phyloP scores from a whole-genome alignment of 2,797 vertebrate genomes.

The Fratercula arctica region DNA sequence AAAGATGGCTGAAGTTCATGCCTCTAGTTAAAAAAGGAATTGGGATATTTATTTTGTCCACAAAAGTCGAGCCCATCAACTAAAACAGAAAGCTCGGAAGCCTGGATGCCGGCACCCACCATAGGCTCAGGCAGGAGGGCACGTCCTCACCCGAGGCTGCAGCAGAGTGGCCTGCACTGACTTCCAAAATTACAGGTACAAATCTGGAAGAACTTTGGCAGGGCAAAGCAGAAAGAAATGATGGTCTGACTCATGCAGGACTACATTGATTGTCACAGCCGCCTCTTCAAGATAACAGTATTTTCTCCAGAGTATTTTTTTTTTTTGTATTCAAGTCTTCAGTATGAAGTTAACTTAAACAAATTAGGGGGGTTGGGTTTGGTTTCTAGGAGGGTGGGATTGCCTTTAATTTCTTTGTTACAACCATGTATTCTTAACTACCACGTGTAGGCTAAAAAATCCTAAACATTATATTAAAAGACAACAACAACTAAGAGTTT shows the following conservation, averaged over 20 bases:
- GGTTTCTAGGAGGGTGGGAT: not conserved
- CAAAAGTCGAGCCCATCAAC: not conserved
- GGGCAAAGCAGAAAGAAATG: not conserved
- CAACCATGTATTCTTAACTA: not conserved
- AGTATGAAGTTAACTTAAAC: not conserved
- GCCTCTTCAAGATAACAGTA: not conserved
- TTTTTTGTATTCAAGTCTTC: not conserved
- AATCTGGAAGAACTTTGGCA: not conserved
- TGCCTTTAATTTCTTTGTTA: not conserved
- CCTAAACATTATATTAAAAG: not conserved
- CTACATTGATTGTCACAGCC: not conserved
- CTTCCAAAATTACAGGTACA: not conserved
- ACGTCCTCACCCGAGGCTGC: not conserved
- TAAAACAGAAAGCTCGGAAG: not conserved
- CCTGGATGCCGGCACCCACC: not conserved
- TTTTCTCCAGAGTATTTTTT: not conserved
- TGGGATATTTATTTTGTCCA: not conserved
- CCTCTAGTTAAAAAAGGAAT: not conserved
- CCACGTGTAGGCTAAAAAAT: fast-evolving
- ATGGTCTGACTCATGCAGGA: not conserved
- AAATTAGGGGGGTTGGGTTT: not conserved
- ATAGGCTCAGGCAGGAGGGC: not conserved
- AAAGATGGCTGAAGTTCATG: not conserved
- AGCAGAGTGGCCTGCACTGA: not conserved
- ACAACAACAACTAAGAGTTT: not conserved